Percentiles rank a stretch among this genome's conserved stretches.
Conservation (phyloP, 2,797 vertebrate genomes). For the Pygocentrus nattereri region DNA sequence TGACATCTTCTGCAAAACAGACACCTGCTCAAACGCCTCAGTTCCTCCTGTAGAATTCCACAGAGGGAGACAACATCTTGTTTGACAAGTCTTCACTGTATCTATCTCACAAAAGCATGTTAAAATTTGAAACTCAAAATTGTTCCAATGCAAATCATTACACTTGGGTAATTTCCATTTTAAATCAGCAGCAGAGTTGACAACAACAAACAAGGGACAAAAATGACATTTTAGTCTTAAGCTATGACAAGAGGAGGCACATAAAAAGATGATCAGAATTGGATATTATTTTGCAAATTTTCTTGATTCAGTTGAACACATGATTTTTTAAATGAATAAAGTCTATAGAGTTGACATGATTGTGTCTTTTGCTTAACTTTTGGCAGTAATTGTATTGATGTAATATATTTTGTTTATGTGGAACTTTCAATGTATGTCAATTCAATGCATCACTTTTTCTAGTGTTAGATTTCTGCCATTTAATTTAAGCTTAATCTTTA, state of each 20-base stretch:
- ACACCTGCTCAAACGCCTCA: slow-evolving; percentile 32
- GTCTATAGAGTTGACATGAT: not conserved
- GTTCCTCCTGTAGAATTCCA: slow-evolving; percentile 19
- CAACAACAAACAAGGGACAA: slow-evolving; percentile 35
- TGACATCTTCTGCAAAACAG: slow-evolving; percentile 37
- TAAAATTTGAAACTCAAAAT: slow-evolving; percentile 73
- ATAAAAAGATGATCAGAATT: not conserved
- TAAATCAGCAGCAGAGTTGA: slow-evolving; percentile 74
- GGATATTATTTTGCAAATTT: too few relatives aligned
- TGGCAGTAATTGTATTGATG: too few relatives aligned
- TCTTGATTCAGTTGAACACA: not conserved
- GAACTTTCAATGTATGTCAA: not conserved
- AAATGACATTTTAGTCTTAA: not conserved
- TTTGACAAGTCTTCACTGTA: slow-evolving; percentile 73
- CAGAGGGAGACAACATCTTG: slow-evolving; percentile 56
- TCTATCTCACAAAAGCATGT: slow-evolving; percentile 69
- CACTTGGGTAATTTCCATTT: slow-evolving; percentile 77
- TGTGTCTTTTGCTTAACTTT: not conserved
- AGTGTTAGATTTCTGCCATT: not conserved
- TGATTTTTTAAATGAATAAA: not conserved
- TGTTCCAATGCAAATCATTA: slow-evolving; percentile 77
- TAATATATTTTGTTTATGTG: too few relatives aligned
- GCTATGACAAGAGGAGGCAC: not conserved
- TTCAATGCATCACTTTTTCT: not conserved
- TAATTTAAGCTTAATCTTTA: slow-evolving; percentile 1